Evolutionary conservation across 1,140 invertebrate species (phyloP), one percentile per base, ranked within the genome.

Genomic region (Pseudomyrmex gracilis): DNA sequence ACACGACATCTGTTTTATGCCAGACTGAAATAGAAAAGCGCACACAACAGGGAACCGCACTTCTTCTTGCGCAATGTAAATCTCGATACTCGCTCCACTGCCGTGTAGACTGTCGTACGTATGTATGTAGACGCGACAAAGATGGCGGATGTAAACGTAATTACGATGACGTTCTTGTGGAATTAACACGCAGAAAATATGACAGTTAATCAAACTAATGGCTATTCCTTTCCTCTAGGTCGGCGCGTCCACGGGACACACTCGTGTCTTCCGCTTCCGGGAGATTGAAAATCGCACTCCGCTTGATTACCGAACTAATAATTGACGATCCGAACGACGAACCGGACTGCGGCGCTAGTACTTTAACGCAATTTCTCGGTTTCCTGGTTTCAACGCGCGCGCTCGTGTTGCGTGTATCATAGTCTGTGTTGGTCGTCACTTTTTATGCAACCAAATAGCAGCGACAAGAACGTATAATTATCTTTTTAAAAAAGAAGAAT

Each of bases 191-290:
- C 80, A 53, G 77, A 73, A 89, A 90, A 85, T 87, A 80, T 87
- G 85, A 89, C 67, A 83, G 87, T 90, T 89, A 89, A 91, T 91
- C 90, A 87, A 91, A 89, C 86, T 91, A 91, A 91, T 89, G 90
- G 84, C 45, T 55, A 73, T 78, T 89, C 85, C 85, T 84, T 71
- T 82, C 73, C 5, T 34, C 34, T 34, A 34, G 34, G 63, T 87
- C 73, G 43, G 20, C 83, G 51, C 15, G 49, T 47, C 24, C n/a
- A 17, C 34, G 57, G 43, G 66, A 49, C 22, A 20, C 34, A 43
- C 78, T 9, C 53, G 73, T 73, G 71, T 83, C 34, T 34, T 34
- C 66, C 51, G 61, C 43, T 82, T 49, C 47, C 43, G 57, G 51
- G 66, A 86, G 90, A 90, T 90, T 90, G 89, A 66, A 85, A 90